Percentiles rank a stretch among this genome's conserved stretches.
phyloP scores from a whole-genome alignment of 2,888 invertebrate species.

The Bombylius major region DNA sequence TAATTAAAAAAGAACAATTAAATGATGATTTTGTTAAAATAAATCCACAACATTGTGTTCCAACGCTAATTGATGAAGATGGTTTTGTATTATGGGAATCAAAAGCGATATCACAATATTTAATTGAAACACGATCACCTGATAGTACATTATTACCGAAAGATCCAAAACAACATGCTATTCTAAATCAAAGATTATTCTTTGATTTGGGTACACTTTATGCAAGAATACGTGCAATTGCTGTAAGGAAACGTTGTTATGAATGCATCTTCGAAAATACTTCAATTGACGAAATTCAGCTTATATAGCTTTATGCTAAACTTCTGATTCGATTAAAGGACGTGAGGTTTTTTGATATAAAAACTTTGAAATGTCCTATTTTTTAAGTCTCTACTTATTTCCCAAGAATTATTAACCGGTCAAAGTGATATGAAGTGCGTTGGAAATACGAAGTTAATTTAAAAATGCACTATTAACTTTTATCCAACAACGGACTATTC shows the following conservation, averaged over 20 bases:
- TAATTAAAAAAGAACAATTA: slow-evolving; percentile 46
- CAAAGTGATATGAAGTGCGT: too few relatives aligned
- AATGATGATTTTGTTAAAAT: slow-evolving; percentile 44
- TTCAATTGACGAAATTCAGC: not conserved
- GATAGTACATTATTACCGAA: slow-evolving; percentile 48
- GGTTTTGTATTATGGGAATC: slow-evolving; percentile 57
- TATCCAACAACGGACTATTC: too few relatives aligned
- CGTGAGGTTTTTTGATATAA: not conserved
- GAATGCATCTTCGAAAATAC: too few relatives aligned
- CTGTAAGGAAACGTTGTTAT: slow-evolving; percentile 33
- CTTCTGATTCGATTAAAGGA: too few relatives aligned
- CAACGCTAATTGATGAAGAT: slow-evolving; percentile 49
- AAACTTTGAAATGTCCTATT: too few relatives aligned
- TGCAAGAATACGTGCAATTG: slow-evolving; percentile 48
- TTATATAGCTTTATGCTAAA: not conserved
- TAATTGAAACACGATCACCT: slow-evolving; percentile 41
- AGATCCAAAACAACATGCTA: slow-evolving; percentile 42
- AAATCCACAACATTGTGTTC: slow-evolving; percentile 55
- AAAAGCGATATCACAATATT: slow-evolving; percentile 49
- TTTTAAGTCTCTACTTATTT: too few relatives aligned
- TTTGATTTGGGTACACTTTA: slow-evolving; percentile 51
- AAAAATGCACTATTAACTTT: too few relatives aligned
- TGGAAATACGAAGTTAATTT: too few relatives aligned
- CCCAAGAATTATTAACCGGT: too few relatives aligned
- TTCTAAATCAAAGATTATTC: slow-evolving; percentile 48